Percentiles rank a stretch among this genome's conserved stretches.
These are phyloP conservation scores for Trematomus loennbergii DNA, from an alignment of 2,113 vertebrate species.

Conservation along the genomic window DNA sequence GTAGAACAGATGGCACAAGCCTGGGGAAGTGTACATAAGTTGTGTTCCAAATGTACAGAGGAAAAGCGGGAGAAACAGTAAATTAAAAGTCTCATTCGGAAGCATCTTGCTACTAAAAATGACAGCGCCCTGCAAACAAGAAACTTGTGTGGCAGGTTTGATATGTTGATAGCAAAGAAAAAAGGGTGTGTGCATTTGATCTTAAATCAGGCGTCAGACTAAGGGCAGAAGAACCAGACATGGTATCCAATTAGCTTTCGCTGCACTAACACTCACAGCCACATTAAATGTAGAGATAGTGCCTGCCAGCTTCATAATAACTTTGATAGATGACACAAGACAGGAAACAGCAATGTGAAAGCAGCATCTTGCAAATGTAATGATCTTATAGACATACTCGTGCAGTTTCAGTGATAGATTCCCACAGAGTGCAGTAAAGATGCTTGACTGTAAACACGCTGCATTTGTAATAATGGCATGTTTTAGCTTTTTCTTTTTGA, in stretches of 20 bases:
- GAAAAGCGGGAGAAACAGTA: conserved; percentile 26
- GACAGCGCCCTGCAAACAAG: conserved; percentile 13
- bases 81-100: conserved; percentile 67
- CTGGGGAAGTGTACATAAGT: conserved; percentile 62
- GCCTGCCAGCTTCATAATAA: conserved; percentile 9
- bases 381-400: background rate
- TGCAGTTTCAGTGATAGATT: background rate
- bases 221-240: conserved; percentile 23
- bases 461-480: conserved; percentile 10
- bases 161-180: conserved; percentile 25
- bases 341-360: conserved; percentile 3
- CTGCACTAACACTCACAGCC: background rate
- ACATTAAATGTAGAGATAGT: conserved; percentile 18
- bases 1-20: conserved; percentile 74
- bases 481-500: conserved; percentile 25
- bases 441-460: conserved; percentile 3
- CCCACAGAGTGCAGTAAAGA: background rate
- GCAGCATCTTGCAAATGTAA: conserved; percentile 14
- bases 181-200: conserved; percentile 25
- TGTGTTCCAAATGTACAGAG: conserved; percentile 54
- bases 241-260: conserved; percentile 36
- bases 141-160: conserved; percentile 35
- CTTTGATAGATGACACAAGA: background rate
- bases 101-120: conserved; percentile 36
- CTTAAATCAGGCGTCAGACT: conserved; percentile 22